phyloP scores from a whole-genome alignment of 2,113 vertebrate genomes.

The Calypte anna region DNA sequence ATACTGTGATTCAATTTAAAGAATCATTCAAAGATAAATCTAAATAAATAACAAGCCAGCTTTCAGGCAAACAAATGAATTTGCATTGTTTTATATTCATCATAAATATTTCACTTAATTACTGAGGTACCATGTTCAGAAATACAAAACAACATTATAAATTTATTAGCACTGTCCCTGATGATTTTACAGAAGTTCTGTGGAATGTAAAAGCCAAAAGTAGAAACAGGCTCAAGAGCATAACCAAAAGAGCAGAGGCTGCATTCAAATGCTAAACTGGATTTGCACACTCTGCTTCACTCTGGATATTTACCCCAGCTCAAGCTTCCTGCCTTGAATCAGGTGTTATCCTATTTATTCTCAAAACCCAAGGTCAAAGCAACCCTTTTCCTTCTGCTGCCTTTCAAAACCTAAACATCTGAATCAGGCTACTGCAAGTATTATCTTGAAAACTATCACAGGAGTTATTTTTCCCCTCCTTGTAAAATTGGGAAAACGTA shows the following conservation, averaged over 20 bases:
- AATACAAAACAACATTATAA: slow-evolving; percentile 85
- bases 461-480: slow-evolving; percentile 48
- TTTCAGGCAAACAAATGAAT: slow-evolving; percentile 85
- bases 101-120: slow-evolving; percentile 90
- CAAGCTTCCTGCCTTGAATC: slow-evolving; percentile 56
- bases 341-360: slow-evolving; percentile 66
- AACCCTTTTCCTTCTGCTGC: slow-evolving; percentile 50
- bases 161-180: slow-evolving; percentile 83
- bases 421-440: not conserved
- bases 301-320: slow-evolving; percentile 18
- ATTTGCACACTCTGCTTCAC: slow-evolving; percentile 31
- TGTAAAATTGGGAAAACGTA: slow-evolving; percentile 18
- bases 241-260: slow-evolving; percentile 52
- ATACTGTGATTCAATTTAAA: slow-evolving; percentile 71
- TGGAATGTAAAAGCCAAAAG: slow-evolving; percentile 75
- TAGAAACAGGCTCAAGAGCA: slow-evolving; percentile 68
- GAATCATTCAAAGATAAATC: slow-evolving; percentile 77
- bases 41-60: slow-evolving; percentile 85
- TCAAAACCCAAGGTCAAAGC: slow-evolving; percentile 61
- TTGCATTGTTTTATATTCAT: slow-evolving; percentile 87
- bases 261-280: slow-evolving; percentile 52
- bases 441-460: slow-evolving; percentile 43
- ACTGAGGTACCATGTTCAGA: slow-evolving; percentile 81
- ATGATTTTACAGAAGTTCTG: slow-evolving; percentile 77
- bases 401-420: slow-evolving; percentile 62